These are phyloP conservation scores for Boulengeromyrus knoepffleri DNA, from an alignment of 2,113 vertebrate genomes.

Conservation along the genomic window DNA sequence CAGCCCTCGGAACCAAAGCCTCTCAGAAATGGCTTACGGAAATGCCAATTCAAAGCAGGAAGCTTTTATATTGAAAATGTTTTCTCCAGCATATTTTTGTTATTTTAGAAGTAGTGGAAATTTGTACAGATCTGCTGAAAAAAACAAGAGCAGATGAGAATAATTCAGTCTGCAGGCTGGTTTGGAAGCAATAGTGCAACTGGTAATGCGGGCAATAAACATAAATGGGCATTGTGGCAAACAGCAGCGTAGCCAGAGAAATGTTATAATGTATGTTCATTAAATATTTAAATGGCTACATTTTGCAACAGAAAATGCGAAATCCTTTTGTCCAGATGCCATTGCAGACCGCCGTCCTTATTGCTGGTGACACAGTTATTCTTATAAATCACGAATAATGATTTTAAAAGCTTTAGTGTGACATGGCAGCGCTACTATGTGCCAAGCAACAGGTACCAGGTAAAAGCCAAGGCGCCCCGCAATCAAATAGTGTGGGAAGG, in stretches of 20 bases:
- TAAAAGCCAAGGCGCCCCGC: neutral
- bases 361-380: neutral
- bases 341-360: neutral
- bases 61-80: neutral
- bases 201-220: neutral
- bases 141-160: neutral
- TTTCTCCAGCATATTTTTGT: neutral
- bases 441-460: neutral
- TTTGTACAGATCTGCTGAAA: neutral
- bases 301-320: neutral
- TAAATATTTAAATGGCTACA: neutral
- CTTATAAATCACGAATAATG: neutral
- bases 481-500: neutral
- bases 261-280: neutral
- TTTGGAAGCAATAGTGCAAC: neutral
- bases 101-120: neutral
- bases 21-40: neutral
- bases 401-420: neutral
- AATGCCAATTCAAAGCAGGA: neutral
- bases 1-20: neutral
- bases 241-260: neutral
- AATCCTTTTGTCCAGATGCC: neutral
- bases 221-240: neutral
- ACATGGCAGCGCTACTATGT: neutral
- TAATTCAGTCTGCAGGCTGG: neutral